Evolutionary conservation across 1,140 invertebrate genomes (phyloP), one percentile per base, ranked within the genome.

Genomic region (Saccostrea echinata): DNA sequence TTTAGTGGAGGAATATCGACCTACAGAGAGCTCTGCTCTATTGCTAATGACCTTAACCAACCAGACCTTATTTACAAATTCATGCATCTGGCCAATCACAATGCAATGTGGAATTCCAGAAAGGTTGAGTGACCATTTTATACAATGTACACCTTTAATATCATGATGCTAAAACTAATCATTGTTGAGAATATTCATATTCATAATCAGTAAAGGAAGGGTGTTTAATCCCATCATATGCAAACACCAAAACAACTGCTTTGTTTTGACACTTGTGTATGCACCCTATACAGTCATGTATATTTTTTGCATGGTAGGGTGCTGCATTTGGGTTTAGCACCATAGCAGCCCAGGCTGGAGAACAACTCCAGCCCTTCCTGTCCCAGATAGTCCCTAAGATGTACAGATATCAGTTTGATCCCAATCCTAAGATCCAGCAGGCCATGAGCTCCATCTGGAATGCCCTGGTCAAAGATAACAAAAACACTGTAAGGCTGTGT

Each of bases 1-100:
- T 91, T 12, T 87, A 97, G 97, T 0, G 97, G 97, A 24, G 97
- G 97, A 91, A 95, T 98, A 52, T 97, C 97, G 11, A 99, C 98
- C 0, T 99, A 99, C 93, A 98, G 97, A 94, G 98, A 99, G 95
- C 96, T 99, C 4, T 99, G 98, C 95, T 97, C 98, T 0, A 95
- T 99, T 18, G 98, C 98, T 1, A 98, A 97, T 8, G 98, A 99
- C 95, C 95, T 99, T 53, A 98, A 99, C 93, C 97, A 99, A 93
- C 98, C 98, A 0, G 98, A 99, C 94, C 96, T 99, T 71, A 96
- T 99, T 88, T 99, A 99, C 94, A 97, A 98, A 94, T 99, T 99
- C 93, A 97, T 99, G 97, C 97, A 98, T 94, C 95, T 99, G 86
- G 98, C 98, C 6, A 98, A 98, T 96, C 97, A 99, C 92, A 98